Conservation (phyloP, 2,888 invertebrate species). For the Panopea generosa region DNA sequence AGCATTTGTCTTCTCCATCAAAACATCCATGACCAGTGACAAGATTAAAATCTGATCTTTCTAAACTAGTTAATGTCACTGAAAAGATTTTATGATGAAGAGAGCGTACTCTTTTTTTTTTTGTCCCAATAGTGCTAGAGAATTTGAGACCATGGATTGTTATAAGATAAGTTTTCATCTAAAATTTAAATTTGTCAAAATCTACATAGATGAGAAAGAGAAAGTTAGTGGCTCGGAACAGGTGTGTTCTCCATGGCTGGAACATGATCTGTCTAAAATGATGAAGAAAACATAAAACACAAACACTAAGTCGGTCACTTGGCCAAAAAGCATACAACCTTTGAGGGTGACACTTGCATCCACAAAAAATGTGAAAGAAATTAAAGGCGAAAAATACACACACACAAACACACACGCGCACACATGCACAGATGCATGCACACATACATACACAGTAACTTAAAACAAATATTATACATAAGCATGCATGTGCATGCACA, state of each 20-base stretch:
- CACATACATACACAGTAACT: no score
- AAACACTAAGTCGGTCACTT: no score
- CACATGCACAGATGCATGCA: no score
- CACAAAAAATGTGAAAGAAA: no score
- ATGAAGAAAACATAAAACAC: neutral
- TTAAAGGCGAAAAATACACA: no score
- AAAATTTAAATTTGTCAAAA: slow-evolving; percentile 25
- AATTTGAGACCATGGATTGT: slow-evolving; percentile 10
- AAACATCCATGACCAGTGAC: slow-evolving; percentile 12
- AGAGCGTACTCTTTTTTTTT: no score
- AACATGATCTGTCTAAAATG: neutral
- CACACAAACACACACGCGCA: no score
- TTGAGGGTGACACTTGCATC: no score
- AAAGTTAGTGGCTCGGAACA: slow-evolving; percentile 11
- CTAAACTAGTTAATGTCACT: slow-evolving; percentile 22
- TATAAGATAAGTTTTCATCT: slow-evolving; percentile 25
- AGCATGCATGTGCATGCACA: no score
- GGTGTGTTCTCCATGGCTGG: neutral
- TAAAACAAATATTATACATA: no score
- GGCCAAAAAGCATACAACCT: no score
- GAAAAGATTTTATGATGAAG: slow-evolving; percentile 5
- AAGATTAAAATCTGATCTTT: slow-evolving; percentile 37
- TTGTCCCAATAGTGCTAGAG: neutral
- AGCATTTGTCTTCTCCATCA: no score
- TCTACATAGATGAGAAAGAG: slow-evolving; percentile 33